Evolutionary conservation across 2,888 invertebrate genomes (phyloP), one percentile per base, ranked within the genome.

Genomic region (Choristoneura rosaceana): DNA sequence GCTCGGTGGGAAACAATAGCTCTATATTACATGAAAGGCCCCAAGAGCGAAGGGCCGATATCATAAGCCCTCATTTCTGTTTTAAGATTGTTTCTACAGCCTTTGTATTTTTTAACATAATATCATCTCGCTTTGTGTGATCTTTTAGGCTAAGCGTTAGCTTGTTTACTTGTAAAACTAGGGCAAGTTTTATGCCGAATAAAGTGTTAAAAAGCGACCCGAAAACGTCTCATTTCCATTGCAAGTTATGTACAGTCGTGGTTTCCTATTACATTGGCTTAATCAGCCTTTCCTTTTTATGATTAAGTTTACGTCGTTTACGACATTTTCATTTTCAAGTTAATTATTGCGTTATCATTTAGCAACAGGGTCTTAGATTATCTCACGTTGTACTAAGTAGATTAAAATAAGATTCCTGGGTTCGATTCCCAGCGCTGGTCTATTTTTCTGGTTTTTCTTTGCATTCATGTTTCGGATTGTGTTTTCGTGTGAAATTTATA

Each of bases 21-120:
- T 68, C 33, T 59, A 73, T 65, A 59, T 59, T 62, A 70, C 50
- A 63, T 70, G 71, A 60, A 74, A 69, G 55, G 25, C 71, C 47
- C 38, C 17, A 59, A 45, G 45, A 17, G 52, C 38, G 9, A 61
- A 68, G 62, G 63, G 43, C 59, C 58, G 65, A 66, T 70, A 47
- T 64, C 68, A 70, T 70, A 67, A 58, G 62, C 68, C 41, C 69
- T 66, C 61, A 9, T 70, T 70, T 45, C 43, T 47, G 47, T 47
- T 68, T 68, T 55, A 47, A 68, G 60, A 64, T 68, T 68, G 63
- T 62, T 70, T 70, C 33, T 41, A 9, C 52, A 15, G 63, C 71
- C 59, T 64, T 69, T 34, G 58, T 64, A 63, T 69, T 68, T 71
- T 70, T 67, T 68, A 17, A n/a, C 38, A 33, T 63, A 58, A 59